phyloP scores from a whole-genome alignment of 2,888 invertebrate species.

The Euphydryas editha region DNA sequence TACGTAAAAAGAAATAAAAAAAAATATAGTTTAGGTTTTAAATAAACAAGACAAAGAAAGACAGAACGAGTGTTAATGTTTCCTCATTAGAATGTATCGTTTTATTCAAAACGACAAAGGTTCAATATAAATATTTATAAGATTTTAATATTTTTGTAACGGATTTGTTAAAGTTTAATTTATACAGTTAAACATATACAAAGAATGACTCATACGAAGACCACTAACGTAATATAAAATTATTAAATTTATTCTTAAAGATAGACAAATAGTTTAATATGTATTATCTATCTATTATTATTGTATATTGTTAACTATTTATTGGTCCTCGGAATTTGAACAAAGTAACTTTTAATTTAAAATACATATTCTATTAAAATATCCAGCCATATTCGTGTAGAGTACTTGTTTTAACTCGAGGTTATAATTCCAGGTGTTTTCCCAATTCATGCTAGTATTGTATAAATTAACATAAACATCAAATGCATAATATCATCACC shows the following conservation, averaged over 20 bases:
- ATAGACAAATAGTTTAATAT: no score
- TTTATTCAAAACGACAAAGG: no score
- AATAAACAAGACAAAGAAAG: constrained; percentile 5
- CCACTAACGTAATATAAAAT: no score
- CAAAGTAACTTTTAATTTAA: not conserved
- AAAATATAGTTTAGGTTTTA: constrained; percentile 2
- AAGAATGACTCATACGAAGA: not conserved
- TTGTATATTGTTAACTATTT: no score
- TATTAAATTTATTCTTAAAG: no score
- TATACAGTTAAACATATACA: not conserved
- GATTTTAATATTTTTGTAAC: not conserved
- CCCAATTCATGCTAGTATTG: constrained; percentile 14
- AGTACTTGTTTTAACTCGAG: not conserved
- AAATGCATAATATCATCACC: constrained; percentile 27
- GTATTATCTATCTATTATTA: no score
- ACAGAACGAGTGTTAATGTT: not conserved
- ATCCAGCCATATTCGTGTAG: not conserved
- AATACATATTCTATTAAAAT: not conserved
- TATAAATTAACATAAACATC: constrained; percentile 23
- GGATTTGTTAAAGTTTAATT: constrained; percentile 1
- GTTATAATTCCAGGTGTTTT: constrained; percentile 11
- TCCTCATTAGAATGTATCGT: not conserved
- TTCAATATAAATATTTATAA: no score
- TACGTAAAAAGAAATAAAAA: not conserved
- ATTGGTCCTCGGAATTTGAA: no score